Evolutionary conservation across 64 coral and sea anemone genomes (phyloP).

Genomic region (Montipora sp.): DNA sequence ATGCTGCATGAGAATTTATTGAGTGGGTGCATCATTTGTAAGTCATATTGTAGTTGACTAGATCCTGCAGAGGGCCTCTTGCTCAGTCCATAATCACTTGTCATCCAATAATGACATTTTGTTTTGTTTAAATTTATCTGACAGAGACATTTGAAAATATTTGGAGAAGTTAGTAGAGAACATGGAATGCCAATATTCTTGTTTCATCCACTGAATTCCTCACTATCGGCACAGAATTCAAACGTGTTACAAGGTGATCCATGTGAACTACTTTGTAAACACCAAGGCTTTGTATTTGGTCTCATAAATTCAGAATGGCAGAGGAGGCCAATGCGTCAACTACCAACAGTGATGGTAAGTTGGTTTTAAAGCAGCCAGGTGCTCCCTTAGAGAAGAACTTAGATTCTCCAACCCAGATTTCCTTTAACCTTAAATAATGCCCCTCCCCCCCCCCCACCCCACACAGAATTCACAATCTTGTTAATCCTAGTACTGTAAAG

Average conservation of each 20-base stretch:
- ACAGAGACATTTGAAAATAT: constrained; percentile 44
- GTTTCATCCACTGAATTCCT: constrained; percentile 26
- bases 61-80: too few species aligned
- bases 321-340: not conserved
- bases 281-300: constrained; percentile 50
- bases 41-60: too few species aligned
- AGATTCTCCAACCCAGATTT: too few species aligned
- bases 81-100: too few species aligned
- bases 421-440: too few species aligned
- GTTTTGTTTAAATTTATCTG: not conserved
- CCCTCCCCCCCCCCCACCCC: too few species aligned
- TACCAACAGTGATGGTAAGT: constrained; percentile 13
- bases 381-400: too few species aligned
- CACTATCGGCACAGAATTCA: not conserved
- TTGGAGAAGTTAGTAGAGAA: constrained; percentile 7
- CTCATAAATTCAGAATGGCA: constrained; percentile 46
- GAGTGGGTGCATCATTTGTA: too few species aligned
- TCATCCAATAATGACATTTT: not conserved
- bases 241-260: not conserved
- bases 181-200: constrained; percentile 15
- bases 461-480: too few species aligned
- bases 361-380: not conserved
- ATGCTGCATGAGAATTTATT: too few species aligned
- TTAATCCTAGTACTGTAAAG: too few species aligned
- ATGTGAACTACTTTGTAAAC: constrained; percentile 28